Evolutionary conservation across 2,888 invertebrate species (phyloP).

Genomic region (Tipula helvola): DNA sequence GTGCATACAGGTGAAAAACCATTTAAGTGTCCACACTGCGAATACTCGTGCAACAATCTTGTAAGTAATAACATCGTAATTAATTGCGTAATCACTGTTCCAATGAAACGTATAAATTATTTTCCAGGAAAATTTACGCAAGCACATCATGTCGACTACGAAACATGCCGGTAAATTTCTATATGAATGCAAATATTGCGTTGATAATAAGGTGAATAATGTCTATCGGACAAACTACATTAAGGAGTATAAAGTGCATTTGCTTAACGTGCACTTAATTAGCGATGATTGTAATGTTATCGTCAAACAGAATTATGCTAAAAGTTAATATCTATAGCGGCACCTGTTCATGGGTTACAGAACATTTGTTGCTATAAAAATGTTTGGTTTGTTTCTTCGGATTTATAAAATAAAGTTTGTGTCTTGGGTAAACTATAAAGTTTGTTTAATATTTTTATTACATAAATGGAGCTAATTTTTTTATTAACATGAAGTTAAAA

Average conservation of each 20-base stretch:
- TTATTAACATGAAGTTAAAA: too few species aligned
- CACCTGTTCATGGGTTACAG: background rate
- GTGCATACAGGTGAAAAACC: constrained; percentile 74
- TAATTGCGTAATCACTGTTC: background rate
- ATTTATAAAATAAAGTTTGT: background rate
- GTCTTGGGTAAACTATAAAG: background rate
- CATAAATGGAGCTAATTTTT: too few species aligned
- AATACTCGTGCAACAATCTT: constrained; percentile 62
- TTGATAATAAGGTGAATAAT: constrained; percentile 11
- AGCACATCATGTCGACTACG: constrained; percentile 68
- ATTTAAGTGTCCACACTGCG: constrained; percentile 73
- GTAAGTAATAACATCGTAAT: constrained; percentile 36
- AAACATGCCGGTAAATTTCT: constrained; percentile 66
- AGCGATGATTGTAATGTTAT: background rate
- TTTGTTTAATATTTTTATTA: background rate
- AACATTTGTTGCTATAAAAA: background rate
- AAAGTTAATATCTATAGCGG: background rate
- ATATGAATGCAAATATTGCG: constrained; percentile 64
- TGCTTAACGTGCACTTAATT: constrained; percentile 14
- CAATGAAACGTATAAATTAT: background rate
- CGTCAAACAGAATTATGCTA: background rate
- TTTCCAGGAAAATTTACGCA: constrained; percentile 70
- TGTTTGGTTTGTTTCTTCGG: background rate
- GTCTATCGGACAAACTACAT: constrained; percentile 27
- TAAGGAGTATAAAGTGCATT: constrained; percentile 26